Evolutionary conservation across 2,113 vertebrate species (phyloP), one percentile per base, ranked within the genome.

Genomic region (Aegithalos caudatus): DNA sequence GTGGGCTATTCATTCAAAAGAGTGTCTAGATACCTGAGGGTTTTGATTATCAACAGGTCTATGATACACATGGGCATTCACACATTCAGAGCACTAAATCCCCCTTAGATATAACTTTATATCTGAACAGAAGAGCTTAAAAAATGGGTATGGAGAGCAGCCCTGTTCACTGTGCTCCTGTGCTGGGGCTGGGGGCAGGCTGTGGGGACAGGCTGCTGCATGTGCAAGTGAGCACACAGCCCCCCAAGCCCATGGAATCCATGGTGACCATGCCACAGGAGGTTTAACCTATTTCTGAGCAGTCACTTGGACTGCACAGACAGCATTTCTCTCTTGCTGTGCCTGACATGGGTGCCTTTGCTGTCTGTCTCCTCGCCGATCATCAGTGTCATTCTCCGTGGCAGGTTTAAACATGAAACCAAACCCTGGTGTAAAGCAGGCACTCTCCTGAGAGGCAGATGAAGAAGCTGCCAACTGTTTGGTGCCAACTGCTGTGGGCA

Each of bases 401-500:
- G 85, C 93, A 96, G 76, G 60, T 86, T 77, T 94, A 66, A 80
- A 90, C 56, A 60, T 37, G 69, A 91, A 90, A 86, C 91, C 83
- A 74, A 94, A 14, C 95, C 70, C 92, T 91, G 40, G 83, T 84
- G 91, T 89, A 87, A 89, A 91, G 73, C 6, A 3, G 67, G 76
- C 11, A 10, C 76, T 94, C 90, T 94, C 93, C 90, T 92, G 95
- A 91, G 95, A 86, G 79, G 38, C 64, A 93, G 85, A 94, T 86
- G 94, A 92, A 89, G 89, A 67, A 83, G 79, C 94, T 95, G 90
- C 90, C 87, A 88, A 70, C 89, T 95, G 90, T 82, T 96, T 89
- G 72, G 81, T 95, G 95, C 90, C 94, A 94, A 92, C 66, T 95
- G 85, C 79, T 96, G 71, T 86, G 92, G 95, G 71, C 90, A 93